These are phyloP conservation scores for Calliopum simillimum DNA, from an alignment of 2,888 invertebrate genomes.

Conservation along the genomic window DNA sequence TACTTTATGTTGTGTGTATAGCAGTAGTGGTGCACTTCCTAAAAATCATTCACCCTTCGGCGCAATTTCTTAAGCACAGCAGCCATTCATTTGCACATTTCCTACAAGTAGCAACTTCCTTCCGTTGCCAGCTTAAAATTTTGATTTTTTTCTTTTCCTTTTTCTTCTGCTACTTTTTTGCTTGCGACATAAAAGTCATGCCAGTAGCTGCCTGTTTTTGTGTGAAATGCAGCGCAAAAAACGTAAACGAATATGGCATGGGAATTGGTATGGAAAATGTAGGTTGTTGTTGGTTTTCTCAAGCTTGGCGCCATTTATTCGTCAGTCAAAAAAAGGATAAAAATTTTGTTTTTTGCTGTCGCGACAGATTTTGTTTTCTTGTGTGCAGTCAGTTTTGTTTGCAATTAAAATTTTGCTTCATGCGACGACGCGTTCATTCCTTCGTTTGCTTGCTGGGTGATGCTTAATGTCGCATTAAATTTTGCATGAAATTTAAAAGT, in stretches of 20 bases:
- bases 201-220: no score
- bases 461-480: no score
- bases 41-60: not conserved
- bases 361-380: not conserved
- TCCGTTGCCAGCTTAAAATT: not conserved
- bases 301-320: not conserved
- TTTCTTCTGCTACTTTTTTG: no score
- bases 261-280: not conserved
- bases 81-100: conserved; percentile 15
- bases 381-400: not conserved
- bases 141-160: no score
- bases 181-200: no score
- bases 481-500: no score
- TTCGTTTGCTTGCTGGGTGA: not conserved
- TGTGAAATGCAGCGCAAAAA: no score
- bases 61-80: no score
- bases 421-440: not conserved
- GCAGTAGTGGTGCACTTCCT: not conserved
- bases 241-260: no score
- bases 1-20: no score
- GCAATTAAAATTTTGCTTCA: conserved; percentile 1
- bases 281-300: not conserved
- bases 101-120: not conserved
- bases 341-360: not conserved
- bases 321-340: not conserved